Evolutionary conservation across 1,140 invertebrate genomes (phyloP).

Genomic region (Calycopis cecrops): DNA sequence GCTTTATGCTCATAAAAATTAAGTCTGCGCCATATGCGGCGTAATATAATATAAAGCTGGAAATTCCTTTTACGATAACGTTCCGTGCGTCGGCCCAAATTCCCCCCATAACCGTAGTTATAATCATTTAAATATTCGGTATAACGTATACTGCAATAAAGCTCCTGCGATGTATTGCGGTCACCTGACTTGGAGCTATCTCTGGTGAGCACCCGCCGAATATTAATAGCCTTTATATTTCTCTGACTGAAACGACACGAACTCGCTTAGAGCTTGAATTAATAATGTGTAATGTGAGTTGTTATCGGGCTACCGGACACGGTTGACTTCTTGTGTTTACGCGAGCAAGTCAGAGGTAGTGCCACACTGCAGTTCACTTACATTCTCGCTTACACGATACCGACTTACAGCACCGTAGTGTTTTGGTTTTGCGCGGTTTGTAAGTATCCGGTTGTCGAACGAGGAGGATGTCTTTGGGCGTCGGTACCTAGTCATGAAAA

Average conservation of each 20-base stretch:
- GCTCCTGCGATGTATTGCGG: constrained; percentile 45
- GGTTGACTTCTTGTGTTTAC: neutral
- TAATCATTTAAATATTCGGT: constrained; percentile 14
- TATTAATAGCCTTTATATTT: constrained; percentile 67
- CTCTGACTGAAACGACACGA: constrained; percentile 52
- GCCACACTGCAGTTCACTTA: no score
- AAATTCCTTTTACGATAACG: neutral
- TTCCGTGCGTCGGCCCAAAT: neutral
- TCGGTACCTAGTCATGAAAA: no score
- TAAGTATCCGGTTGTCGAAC: no score
- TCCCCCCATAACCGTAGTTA: neutral
- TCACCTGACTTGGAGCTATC: constrained; percentile 57
- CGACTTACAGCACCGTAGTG: no score
- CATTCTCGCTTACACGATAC: no score
- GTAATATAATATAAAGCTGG: constrained; percentile 3
- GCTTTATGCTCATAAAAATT: constrained; percentile 1
- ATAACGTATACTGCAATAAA: constrained; percentile 25
- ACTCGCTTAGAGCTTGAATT: constrained; percentile 38
- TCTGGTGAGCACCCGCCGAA: constrained; percentile 53
- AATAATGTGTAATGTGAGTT: constrained; percentile 46
- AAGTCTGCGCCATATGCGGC: neutral
- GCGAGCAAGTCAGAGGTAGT: no score
- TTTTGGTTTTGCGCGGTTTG: no score
- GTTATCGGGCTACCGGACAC: constrained; percentile 19
- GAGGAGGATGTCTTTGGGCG: no score